Evolutionary conservation across 2,797 vertebrate genomes (phyloP).

Genomic region (Mormyrops attenuatus): DNA sequence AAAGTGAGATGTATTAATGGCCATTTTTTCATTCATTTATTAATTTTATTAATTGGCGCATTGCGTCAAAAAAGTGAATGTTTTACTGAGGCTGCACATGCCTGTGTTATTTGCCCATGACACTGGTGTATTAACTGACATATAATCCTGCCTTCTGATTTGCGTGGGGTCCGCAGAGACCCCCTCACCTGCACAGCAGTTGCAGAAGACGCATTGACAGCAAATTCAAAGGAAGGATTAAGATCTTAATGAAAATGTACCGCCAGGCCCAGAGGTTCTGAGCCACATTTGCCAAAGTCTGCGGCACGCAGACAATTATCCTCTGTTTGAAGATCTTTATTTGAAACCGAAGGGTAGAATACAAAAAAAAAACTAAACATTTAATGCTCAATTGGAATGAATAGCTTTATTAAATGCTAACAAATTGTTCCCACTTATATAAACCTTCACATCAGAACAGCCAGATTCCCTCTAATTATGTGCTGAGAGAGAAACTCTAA

Average conservation of each 20-base stretch:
- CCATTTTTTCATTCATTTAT: background rate
- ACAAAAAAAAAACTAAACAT: background rate
- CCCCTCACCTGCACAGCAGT: background rate
- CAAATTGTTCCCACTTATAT: background rate
- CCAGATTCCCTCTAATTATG: background rate
- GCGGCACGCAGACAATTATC: background rate
- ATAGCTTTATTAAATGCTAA: background rate
- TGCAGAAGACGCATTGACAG: background rate
- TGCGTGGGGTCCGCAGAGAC: background rate
- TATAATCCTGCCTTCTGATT: background rate
- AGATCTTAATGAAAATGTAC: slow-evolving; percentile 12
- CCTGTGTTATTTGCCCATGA: background rate
- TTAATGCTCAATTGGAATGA: background rate
- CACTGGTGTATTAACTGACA: background rate
- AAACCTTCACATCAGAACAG: background rate
- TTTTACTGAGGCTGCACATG: background rate
- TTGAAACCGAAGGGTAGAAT: background rate
- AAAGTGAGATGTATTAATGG: background rate
- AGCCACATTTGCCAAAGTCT: background rate
- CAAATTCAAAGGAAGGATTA: slow-evolving; percentile 1
- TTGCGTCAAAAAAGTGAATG: background rate
- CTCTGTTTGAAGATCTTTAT: background rate
- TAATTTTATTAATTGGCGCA: background rate
- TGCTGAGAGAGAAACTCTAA: background rate
- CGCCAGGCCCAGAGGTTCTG: background rate